Conservation (phyloP, 2,113 vertebrate genomes). For the Uropsilus gracilis region DNA sequence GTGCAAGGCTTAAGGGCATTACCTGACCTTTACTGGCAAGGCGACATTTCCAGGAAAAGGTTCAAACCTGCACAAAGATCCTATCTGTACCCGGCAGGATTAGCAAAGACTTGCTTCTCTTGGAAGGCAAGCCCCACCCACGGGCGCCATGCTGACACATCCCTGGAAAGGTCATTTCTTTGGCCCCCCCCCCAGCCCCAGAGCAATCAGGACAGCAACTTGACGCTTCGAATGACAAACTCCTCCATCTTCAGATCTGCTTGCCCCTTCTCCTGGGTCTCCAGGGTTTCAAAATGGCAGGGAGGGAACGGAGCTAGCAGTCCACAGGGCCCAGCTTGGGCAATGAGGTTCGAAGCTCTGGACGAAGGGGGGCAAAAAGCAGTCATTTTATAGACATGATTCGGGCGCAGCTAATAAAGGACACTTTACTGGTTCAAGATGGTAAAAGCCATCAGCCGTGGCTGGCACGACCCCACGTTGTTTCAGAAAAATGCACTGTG, state of each 20-base stretch:
- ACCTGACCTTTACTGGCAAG: neutral
- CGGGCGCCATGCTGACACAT: neutral
- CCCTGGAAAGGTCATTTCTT: neutral
- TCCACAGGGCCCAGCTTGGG: neutral
- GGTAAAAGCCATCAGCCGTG: slow-evolving; percentile 15
- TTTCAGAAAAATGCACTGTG: slow-evolving; percentile 50
- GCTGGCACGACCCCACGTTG: slow-evolving; percentile 38
- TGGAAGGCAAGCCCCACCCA: neutral
- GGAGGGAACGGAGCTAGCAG: neutral
- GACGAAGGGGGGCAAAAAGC: neutral
- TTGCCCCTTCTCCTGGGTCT: neutral
- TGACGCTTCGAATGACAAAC: neutral
- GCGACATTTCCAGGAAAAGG: neutral
- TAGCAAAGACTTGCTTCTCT: neutral
- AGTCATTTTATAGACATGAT: neutral
- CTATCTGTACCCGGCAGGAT: neutral
- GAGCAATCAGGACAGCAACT: slow-evolving; percentile 1
- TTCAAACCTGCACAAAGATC: too few species aligned
- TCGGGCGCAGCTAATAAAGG: neutral
- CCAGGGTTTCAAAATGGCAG: neutral
- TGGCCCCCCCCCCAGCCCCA: too few species aligned
- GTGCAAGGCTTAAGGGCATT: neutral
- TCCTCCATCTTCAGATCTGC: neutral
- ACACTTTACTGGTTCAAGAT: slow-evolving; percentile 21
- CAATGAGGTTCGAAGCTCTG: neutral